These are phyloP conservation scores for Meiosimyza platycephala DNA, from an alignment of 2,888 invertebrate species.

Conservation along the genomic window DNA sequence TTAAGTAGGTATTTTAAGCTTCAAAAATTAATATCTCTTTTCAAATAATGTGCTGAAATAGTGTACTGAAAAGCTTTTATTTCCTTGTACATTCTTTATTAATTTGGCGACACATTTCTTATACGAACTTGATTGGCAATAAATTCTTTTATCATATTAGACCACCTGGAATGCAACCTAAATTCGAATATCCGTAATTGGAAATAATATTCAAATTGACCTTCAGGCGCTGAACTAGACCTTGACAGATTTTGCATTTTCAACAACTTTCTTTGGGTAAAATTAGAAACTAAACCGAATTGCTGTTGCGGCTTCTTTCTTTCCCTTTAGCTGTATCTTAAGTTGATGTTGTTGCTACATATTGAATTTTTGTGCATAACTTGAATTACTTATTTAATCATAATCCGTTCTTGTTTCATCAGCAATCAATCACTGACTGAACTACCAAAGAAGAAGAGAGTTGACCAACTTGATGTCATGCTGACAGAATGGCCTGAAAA, in stretches of 20 bases:
- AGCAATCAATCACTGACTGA: conserved; percentile 64
- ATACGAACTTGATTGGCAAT: not conserved
- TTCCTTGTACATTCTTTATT: not conserved
- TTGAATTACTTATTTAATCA: conserved; percentile 57
- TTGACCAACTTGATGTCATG: conserved; percentile 50
- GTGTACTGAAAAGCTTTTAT: not conserved
- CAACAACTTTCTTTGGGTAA: not conserved
- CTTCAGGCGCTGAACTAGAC: conserved; percentile 21
- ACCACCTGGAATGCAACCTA: conserved; percentile 27
- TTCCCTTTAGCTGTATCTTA: not conserved
- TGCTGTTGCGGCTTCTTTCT: not conserved
- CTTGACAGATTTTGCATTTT: conserved; percentile 16
- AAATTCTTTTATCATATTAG: not conserved
- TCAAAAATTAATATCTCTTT: too few relatives aligned
- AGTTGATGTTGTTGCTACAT: conserved; percentile 8
- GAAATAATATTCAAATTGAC: conserved; percentile 15
- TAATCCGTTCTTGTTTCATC: conserved; percentile 62
- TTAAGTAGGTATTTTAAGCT: too few relatives aligned
- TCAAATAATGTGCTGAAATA: too few relatives aligned
- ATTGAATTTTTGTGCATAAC: conserved; percentile 19
- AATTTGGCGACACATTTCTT: not conserved
- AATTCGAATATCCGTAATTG: not conserved
- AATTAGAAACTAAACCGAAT: conserved; percentile 7
- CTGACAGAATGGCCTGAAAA: conserved; percentile 62
- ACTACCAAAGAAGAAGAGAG: conserved; percentile 54